Percentiles rank a stretch among this genome's conserved stretches.
Conservation (phyloP, 2,113 vertebrate genomes). For the Capreolus pygargus region DNA sequence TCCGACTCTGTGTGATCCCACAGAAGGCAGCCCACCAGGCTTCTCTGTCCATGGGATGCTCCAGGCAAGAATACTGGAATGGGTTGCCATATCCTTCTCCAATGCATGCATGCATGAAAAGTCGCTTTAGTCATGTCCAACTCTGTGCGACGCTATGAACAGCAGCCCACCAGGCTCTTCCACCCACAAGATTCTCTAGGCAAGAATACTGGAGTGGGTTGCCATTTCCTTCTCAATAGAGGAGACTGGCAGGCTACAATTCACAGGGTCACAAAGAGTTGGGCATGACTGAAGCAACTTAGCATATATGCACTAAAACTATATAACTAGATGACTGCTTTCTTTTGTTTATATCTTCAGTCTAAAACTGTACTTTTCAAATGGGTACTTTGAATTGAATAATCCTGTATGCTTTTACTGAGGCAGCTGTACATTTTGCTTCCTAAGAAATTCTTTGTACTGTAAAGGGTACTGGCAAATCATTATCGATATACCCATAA, state of each 20-base stretch:
- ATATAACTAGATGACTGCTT: background rate
- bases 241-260: background rate
- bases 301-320: background rate
- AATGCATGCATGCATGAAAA: background rate
- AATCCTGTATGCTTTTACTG: background rate
- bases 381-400: background rate
- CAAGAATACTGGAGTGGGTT: background rate
- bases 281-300: background rate
- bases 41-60: background rate
- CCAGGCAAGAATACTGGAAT: background rate
- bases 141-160: rapidly evolving
- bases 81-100: background rate
- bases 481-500: conserved; percentile 63
- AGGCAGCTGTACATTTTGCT: conserved; percentile 36
- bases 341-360: background rate
- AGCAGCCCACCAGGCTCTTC: background rate
- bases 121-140: rapidly evolving
- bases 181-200: rapidly evolving
- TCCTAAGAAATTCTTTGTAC: conserved; percentile 55
- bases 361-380: conserved; percentile 17
- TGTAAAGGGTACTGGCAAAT: conserved; percentile 51
- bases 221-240: background rate
- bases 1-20: rapidly evolving
- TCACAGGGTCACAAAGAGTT: background rate
- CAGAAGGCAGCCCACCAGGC: background rate